Evolutionary conservation across 92 coral and sea anemone species (phyloP), one percentile per base, ranked within the genome.

Genomic region (Epizoanthus illoricatus): DNA sequence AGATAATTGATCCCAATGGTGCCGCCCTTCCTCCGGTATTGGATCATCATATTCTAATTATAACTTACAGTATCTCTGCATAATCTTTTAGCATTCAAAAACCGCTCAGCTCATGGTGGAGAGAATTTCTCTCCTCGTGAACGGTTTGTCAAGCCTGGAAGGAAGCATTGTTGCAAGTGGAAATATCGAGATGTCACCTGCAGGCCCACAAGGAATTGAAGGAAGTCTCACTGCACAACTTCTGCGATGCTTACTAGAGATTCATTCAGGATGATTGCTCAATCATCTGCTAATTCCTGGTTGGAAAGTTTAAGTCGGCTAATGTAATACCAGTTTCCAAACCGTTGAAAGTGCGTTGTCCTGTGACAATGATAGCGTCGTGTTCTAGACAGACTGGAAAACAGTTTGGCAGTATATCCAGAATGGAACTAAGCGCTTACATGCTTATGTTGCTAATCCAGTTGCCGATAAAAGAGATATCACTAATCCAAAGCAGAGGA

Each of bases 171-270:
- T 61, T 81, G 62, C 80, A 80, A 16, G 62, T 84, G 10, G 79
- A 88, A 54, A 65, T 85, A 36, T 84, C 88, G 18, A 66, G 88
- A 80, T 80, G 88, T 57, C 80, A 84, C 80, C 52, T 84, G 33
- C 74, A 66, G 52, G n/a, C 56, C 60, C 23, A 56, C 43, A 39
- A 40, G 55, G 65, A 79, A 19, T 82, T 84, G 24, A 66, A 55
- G 9, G 83, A 85, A 21, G 69, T 85, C 36, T 60, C 80, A 21
- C 82, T 88, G 65, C 92, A 89, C 42, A 33, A 71, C 33, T 87
- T 82, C 85, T 87, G 76, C 21, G 86, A 87, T n/a, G 86, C 90
- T 10, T 85, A 80, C 69, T 69, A 74, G 39, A 86, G 90, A 73
- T 86, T 86, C 61, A 74, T 86, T 45, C 69, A 73, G 49, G 82